Evolutionary conservation across 2,797 vertebrate genomes (phyloP), one percentile per base, ranked within the genome.

Genomic region (Rhinophrynus dorsalis): DNA sequence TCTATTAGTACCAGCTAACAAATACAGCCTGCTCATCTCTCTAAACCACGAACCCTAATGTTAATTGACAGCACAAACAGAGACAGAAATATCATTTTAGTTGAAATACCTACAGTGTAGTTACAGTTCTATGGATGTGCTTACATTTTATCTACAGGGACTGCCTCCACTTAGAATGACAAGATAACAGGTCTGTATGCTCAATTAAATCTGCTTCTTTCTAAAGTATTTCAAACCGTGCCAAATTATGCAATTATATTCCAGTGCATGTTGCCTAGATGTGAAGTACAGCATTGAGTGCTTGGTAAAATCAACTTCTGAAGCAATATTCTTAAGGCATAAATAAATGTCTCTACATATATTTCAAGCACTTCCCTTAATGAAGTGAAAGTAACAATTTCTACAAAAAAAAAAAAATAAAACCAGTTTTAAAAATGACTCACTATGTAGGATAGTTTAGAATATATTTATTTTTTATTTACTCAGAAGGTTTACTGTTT

Each of bases 171-270:
- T 67, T 24, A 13, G 51, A 79, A 38, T 83, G 87, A 88, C 82
- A 84, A 74, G 77, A 57, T 86, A 83, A 83, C 79, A 75, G 27
- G 61, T 50, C 38, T 79, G 58, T 75, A 87, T 77, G 87, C 84
- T 87, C 83, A 82, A 84, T 87, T 89, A 86, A 86, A 86, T 79
- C 75, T 62, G 77, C 48, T 83, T 74, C 70, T 75, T 74, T 81
- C 82, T 78, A 68, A 79, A 82, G 77, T 78, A 79, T 79, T 76
- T 83, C 76, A 82, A 69, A 77, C 66, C 80, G 66, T 74, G 70
- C 78, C 81, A 82, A 86, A 85, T 86, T 76, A 76, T 12, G 75
- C 75, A 55, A 80, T 82, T 55, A 76, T 83, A 82, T 82, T 82
- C 79, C 79, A 8, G 2, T 75, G 73, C 69, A 73, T 50, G 74